These are phyloP conservation scores for Eubasilissa regina DNA, from an alignment of 1,140 invertebrate species.

Conservation along the genomic window DNA sequence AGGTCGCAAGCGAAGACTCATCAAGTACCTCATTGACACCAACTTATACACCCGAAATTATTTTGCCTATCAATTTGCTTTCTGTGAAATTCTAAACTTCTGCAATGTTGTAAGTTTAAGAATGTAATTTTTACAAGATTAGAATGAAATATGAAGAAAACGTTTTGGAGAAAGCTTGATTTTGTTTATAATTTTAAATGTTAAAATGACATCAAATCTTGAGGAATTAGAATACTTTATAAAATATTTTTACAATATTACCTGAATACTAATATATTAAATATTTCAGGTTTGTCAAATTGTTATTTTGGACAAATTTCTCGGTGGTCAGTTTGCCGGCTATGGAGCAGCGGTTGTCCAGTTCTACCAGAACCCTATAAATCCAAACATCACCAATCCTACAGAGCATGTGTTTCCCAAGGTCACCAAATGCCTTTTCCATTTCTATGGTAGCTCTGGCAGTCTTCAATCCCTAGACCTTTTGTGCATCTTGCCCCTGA, in stretches of 20 bases:
- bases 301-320: conserved; percentile 80
- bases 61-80: conserved; percentile 78
- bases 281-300: conserved; percentile 73
- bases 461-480: conserved; percentile 75
- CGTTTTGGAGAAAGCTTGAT: no score
- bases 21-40: conserved; percentile 72
- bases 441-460: conserved; percentile 78
- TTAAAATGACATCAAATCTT: no score
- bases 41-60: conserved; percentile 77
- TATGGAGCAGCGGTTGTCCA: conserved; percentile 78
- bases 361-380: conserved; percentile 64
- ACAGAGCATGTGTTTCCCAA: conserved; percentile 81
- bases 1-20: conserved; percentile 70
- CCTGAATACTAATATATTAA: background rate
- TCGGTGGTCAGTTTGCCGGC: conserved; percentile 81
- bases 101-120: conserved; percentile 75
- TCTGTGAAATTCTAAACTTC: conserved; percentile 83
- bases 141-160: no score
- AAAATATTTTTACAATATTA: no score
- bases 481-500: conserved; percentile 83
- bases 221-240: no score
- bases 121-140: no score
- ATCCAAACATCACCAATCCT: conserved; percentile 66
- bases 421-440: conserved; percentile 85
- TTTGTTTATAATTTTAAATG: no score